Percentiles rank a stretch among this genome's conserved stretches.
These are phyloP conservation scores for Diplolepis rosae DNA, from an alignment of 2,888 invertebrate species.

Conservation along the genomic window DNA sequence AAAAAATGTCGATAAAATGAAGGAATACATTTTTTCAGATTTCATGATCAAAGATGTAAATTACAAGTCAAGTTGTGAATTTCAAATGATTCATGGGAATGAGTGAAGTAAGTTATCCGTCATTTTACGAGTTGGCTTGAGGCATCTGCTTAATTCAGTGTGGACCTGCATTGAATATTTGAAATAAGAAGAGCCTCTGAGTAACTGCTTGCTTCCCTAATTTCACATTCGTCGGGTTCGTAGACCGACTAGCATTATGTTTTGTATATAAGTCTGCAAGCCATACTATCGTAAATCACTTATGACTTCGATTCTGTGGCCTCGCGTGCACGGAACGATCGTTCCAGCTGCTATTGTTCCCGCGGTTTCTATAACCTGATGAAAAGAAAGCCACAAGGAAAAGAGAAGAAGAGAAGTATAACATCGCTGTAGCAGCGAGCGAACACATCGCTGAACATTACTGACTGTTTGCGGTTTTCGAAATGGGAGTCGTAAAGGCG, in stretches of 20 bases:
- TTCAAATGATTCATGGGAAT: background rate
- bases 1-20: background rate
- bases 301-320: slow-evolving; percentile 41
- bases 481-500: slow-evolving; percentile 28
- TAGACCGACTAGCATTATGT: slow-evolving; percentile 11
- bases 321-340: slow-evolving; percentile 40
- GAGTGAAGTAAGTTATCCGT: background rate
- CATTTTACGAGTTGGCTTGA: background rate
- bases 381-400: slow-evolving; percentile 35
- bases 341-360: slow-evolving; percentile 44
- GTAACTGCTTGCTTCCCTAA: slow-evolving; percentile 7
- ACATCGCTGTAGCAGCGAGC: slow-evolving; percentile 27
- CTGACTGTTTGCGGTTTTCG: slow-evolving; percentile 31
- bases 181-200: background rate
- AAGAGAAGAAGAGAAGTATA: slow-evolving; percentile 34
- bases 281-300: slow-evolving; percentile 47
- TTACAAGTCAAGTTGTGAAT: background rate
- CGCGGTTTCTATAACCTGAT: slow-evolving; percentile 33
- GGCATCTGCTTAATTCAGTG: background rate
- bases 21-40: background rate
- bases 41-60: background rate
- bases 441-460: slow-evolving; percentile 29
- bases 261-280: slow-evolving; percentile 33
- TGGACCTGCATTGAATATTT: background rate
- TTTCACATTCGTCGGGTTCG: slow-evolving; percentile 13